These are phyloP conservation scores for Coecobrya sp. DNA, from an alignment of 2,888 invertebrate species.

Conservation along the genomic window DNA sequence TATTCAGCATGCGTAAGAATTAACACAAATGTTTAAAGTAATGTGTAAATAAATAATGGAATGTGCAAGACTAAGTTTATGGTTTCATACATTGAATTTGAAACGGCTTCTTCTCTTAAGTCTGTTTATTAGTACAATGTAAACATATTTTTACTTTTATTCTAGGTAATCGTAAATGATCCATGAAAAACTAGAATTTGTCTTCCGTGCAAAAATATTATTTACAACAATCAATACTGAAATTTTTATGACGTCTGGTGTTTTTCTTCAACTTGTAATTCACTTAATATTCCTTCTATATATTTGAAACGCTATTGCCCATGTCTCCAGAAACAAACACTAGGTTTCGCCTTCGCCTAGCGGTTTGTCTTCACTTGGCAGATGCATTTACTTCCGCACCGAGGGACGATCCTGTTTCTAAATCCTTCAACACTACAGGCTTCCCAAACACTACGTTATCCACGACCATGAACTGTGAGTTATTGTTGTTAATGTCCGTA, in stretches of 20 bases:
- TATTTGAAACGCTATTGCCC: neutral
- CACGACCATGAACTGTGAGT: neutral
- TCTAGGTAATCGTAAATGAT: neutral
- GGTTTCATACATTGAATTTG: too few relatives aligned
- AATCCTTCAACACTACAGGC: slow-evolving; percentile 14
- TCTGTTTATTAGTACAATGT: too few relatives aligned
- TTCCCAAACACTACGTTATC: slow-evolving; percentile 54
- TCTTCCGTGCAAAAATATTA: too few relatives aligned
- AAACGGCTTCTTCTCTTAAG: too few relatives aligned
- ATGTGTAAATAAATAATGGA: too few relatives aligned
- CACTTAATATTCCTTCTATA: slow-evolving; percentile 25
- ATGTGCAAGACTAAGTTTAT: too few relatives aligned
- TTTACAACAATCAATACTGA: slow-evolving; percentile 14
- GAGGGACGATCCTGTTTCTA: neutral
- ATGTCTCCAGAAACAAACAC: slow-evolving; percentile 11
- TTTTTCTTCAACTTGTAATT: slow-evolving; percentile 22
- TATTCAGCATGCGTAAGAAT: too few relatives aligned
- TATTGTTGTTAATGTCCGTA: neutral
- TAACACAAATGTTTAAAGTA: too few relatives aligned
- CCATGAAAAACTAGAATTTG: slow-evolving; percentile 20
- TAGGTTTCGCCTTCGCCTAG: neutral
- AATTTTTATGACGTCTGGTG: neutral
- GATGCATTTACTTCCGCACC: neutral
- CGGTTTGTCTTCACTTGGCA: neutral
- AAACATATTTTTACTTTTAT: neutral